Conservation (phyloP, 2,113 vertebrate genomes). For the Puntigrus tetrazona region DNA sequence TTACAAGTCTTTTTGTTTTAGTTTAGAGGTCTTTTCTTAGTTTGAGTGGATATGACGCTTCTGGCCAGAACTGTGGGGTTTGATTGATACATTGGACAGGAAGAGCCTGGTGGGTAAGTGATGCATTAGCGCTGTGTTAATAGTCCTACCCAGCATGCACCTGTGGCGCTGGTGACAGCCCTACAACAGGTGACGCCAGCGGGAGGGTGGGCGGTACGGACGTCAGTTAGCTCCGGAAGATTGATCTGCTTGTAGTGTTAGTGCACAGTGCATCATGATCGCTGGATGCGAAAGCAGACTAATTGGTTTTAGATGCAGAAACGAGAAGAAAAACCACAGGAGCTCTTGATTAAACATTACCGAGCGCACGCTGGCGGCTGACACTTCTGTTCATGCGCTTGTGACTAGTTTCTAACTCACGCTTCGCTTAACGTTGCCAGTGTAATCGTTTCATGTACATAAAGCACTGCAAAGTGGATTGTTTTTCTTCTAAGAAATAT, state of each 20-base stretch:
- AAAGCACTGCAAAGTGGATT: neutral
- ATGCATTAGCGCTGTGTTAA: conserved; percentile 42
- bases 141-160: conserved; percentile 41
- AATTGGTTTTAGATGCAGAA: neutral
- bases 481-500: neutral
- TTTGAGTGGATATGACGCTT: neutral
- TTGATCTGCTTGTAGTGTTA: conserved; percentile 24
- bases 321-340: neutral
- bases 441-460: neutral
- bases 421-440: neutral
- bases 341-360: neutral
- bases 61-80: conserved; percentile 8
- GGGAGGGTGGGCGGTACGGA: conserved; percentile 44
- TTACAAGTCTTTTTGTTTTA: too few species aligned
- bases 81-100: conserved; percentile 31
- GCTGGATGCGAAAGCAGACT: conserved; percentile 4
- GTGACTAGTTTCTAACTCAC: neutral
- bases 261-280: conserved; percentile 14
- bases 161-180: conserved; percentile 52
- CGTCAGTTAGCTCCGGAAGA: neutral
- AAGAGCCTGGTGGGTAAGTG: conserved; percentile 30
- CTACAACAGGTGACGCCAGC: conserved; percentile 65
- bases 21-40: neutral
- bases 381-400: neutral
- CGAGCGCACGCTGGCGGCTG: neutral